Evolutionary conservation across 2,113 vertebrate genomes (phyloP), one percentile per base, ranked within the genome.

Genomic region (Cisticola juncidis): DNA sequence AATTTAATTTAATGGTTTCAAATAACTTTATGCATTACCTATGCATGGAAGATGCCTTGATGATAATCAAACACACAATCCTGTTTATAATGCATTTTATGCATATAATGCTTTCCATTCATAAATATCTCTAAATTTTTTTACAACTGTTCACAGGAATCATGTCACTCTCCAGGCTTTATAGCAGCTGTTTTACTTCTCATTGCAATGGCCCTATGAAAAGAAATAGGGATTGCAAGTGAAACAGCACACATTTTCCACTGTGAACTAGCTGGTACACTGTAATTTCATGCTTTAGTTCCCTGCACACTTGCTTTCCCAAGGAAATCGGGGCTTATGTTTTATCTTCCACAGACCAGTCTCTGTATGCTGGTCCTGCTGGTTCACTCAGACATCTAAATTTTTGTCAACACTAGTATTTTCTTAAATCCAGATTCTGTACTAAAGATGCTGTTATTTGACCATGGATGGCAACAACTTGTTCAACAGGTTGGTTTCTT

Each of bases 171-270:
- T 57, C 51, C 24, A 62, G 50, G 50, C 47, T 92, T 86, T 78
- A 66, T 26, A 88, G 60, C 83, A 95, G 86, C 83, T 92, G 76
- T 61, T 95, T 78, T 44, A 84, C 61, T 68, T 92, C 57, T 56
- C 53, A 76, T 24, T 81, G 53, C 56, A 81, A 71, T 8, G 70
- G 18, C 31, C 40, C 31, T 60, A 17, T n/a, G 11, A 57, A 42
- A 88, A 94, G 86, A 81, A 81, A 45, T 2, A 66, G 35, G 51
- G 53, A 71, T 15, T 78, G 31, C 36, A 87, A 94, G 65, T 56
- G 48, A 94, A 95, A 77, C 28, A 57, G 64, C 64, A 88, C 71
- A 47, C 24, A 74, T 78, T 90, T 94, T 83, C 56, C 60, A 62
- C 76, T 58, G 56, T 51, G 77, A 93, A 78, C 35, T 54, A 90